A percentile compares a stretch with the other conserved stretches of the same genome.
Evolutionary conservation across 2,888 invertebrate species (phyloP).

Genomic region (Andrena trimmerana): DNA sequence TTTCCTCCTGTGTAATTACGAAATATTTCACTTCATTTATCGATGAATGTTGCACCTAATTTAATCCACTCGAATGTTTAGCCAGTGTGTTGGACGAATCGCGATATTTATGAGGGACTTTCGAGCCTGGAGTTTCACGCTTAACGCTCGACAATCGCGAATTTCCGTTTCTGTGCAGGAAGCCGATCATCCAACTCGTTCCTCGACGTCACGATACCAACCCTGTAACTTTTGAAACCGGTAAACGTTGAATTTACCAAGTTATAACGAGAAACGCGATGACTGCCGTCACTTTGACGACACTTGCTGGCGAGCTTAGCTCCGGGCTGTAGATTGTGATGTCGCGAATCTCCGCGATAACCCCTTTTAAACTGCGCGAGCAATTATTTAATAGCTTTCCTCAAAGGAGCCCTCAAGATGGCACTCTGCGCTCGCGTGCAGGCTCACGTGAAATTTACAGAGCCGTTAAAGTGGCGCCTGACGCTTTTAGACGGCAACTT

Average conservation of each 20-base stretch:
- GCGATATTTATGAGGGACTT: background rate
- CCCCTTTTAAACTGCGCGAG: conserved; percentile 24
- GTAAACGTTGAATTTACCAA: conserved; percentile 51
- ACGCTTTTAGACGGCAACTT: background rate
- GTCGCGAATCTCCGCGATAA: conserved; percentile 27
- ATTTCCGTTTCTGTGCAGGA: background rate
- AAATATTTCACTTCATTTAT: background rate
- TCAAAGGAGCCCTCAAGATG: conserved; percentile 13
- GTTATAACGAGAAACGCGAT: conserved; percentile 62
- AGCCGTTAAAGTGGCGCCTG: background rate
- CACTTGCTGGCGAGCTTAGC: background rate
- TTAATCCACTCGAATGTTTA: background rate
- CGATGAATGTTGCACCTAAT: background rate
- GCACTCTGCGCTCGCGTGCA: background rate
- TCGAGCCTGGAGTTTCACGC: background rate
- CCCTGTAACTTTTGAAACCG: conserved; percentile 28
- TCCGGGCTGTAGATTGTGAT: background rate
- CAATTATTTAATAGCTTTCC: conserved; percentile 46
- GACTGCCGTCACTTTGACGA: conserved; percentile 13
- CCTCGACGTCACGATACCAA: conserved; percentile 1
- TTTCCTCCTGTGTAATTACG: background rate
- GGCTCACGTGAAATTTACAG: conserved; percentile 20
- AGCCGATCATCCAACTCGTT: background rate
- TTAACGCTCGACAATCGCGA: background rate
- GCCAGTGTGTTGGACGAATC: background rate